Evolutionary conservation across 1,140 invertebrate species (phyloP), one percentile per base, ranked within the genome.

Genomic region (Neelides sp.): DNA sequence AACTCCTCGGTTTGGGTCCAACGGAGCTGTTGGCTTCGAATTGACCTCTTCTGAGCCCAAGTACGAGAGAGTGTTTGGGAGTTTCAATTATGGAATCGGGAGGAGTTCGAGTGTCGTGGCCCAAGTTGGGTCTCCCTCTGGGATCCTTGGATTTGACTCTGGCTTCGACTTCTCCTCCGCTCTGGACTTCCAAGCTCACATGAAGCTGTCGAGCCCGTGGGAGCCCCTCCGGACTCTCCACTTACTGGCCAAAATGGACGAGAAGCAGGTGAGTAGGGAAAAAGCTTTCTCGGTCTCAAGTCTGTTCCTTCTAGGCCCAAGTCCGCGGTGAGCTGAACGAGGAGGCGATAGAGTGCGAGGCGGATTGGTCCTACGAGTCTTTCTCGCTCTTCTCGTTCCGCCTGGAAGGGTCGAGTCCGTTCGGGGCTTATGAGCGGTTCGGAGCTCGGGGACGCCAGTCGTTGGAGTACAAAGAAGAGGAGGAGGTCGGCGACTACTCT

Each of bases 21-120:
- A 61, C 34, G 59, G 59, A 19, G 37, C 59, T n/a, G 24, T 61
- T 10, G 55, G 59, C 34, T 55, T 61, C 40, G 59, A 61, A 13
- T 36, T 61, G 13, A 44, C 47, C n/a, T 55, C 59, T 15, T 61
- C 59, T 13, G 23, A 53, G 47, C 52, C 58, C 28, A 44, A 48
- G 28, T 57, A 57, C 32, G 59, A 61, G 52, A 61, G 57, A 53
- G 55, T 61, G 48, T 61, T 61, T 57, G 59, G 59, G 27, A 57
- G 55, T 52, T 47, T 61, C 17, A 61, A 47, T 48, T 61, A 61
- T 37, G 52, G 45, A 24, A 45, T 53, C 26, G 55, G 59, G 28
- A 55, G 57, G 45, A 56, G 44, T 24, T 52, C 50, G 34, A 34
- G 45, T 24, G 26, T 47, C 24, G 45, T 34, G 30, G 34, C 30